These are phyloP conservation scores for Aleiodes leptofemur DNA, from an alignment of 2,888 invertebrate genomes.

Conservation along the genomic window DNA sequence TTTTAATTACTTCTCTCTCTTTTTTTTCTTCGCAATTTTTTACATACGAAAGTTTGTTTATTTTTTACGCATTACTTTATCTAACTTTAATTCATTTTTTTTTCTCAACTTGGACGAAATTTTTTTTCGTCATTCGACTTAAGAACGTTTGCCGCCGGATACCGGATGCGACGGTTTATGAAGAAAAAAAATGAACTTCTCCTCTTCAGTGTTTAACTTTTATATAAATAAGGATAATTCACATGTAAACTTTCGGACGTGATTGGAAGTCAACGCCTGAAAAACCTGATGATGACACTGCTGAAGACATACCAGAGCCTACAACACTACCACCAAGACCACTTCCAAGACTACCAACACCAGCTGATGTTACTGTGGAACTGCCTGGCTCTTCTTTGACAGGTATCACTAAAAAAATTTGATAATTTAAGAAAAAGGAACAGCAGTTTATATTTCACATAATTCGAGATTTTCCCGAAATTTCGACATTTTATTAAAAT, in stretches of 20 bases:
- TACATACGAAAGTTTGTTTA: too few relatives aligned
- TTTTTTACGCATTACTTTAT: neutral
- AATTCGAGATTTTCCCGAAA: too few relatives aligned
- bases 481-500: too few relatives aligned
- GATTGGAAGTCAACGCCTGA: constrained; percentile 68
- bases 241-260: constrained; percentile 71
- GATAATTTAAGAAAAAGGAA: neutral
- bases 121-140: neutral
- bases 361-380: constrained; percentile 63
- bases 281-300: constrained; percentile 69
- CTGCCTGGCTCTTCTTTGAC: constrained; percentile 72
- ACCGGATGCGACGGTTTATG: constrained; percentile 28
- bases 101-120: neutral
- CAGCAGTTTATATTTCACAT: too few relatives aligned
- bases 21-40: neutral
- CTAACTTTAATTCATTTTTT: neutral
- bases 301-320: constrained; percentile 64
- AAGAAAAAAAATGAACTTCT: neutral
- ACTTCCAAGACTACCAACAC: constrained; percentile 60
- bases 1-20: constrained; percentile 37
- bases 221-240: constrained; percentile 47
- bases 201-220: neutral
- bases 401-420: constrained; percentile 64
- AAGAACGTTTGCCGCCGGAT: constrained; percentile 18
- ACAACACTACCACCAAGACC: constrained; percentile 66